These are phyloP conservation scores for Trichechus manatus DNA, from an alignment of 2,113 vertebrate genomes.

Conservation along the genomic window DNA sequence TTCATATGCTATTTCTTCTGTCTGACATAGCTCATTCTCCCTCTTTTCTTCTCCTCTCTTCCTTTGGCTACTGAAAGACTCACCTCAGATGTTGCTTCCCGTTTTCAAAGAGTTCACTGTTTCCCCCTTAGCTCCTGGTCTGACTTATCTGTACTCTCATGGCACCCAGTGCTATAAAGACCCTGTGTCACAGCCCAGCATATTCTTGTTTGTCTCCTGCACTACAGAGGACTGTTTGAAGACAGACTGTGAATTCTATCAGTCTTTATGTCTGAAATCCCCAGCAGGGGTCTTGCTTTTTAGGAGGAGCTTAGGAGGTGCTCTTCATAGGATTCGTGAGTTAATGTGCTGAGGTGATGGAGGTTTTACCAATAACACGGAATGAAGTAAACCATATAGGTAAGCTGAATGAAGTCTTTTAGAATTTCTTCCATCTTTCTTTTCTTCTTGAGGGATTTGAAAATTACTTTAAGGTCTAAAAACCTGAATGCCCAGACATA, in stretches of 20 bases:
- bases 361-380: neutral
- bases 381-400: neutral
- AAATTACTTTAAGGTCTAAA: neutral
- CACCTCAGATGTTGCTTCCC: neutral
- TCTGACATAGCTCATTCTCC: neutral
- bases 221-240: neutral
- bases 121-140: neutral
- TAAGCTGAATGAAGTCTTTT: neutral
- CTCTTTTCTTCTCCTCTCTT: neutral
- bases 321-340: neutral
- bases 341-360: neutral
- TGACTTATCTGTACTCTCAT: neutral
- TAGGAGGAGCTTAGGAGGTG: neutral
- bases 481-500: neutral
- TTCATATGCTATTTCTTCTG: neutral
- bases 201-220: neutral
- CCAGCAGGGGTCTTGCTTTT: neutral
- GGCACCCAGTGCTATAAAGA: neutral
- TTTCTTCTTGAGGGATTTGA: neutral
- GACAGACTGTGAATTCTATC: neutral
- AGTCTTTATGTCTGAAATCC: neutral
- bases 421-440: neutral
- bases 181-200: neutral
- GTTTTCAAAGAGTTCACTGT: neutral
- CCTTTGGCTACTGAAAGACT: neutral